phyloP scores from a whole-genome alignment of 1,140 invertebrate species.

The Hylaeus anthracinus region DNA sequence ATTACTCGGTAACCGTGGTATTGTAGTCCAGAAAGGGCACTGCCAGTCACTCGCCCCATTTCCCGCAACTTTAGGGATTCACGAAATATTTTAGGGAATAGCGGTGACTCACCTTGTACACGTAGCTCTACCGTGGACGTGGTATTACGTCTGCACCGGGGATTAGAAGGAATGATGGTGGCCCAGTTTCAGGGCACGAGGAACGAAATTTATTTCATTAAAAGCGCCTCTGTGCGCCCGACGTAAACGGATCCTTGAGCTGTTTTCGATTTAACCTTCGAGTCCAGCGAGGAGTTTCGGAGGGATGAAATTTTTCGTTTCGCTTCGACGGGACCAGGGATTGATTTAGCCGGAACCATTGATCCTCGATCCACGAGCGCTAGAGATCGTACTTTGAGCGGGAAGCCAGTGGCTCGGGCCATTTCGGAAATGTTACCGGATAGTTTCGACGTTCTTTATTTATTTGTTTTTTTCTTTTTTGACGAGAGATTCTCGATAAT shows the following conservation, averaged over 20 bases:
- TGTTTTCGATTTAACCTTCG: conserved; percentile 42
- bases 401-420: background rate
- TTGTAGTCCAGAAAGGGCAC: no score
- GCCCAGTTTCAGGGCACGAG: conserved; percentile 31
- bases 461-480: background rate
- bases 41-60: background rate
- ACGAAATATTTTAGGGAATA: conserved; percentile 3
- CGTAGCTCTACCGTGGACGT: background rate
- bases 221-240: conserved; percentile 25
- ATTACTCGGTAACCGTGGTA: no score
- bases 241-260: conserved; percentile 42
- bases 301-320: conserved; percentile 40
- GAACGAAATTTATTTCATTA: conserved; percentile 49
- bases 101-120: background rate
- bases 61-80: conserved; percentile 3
- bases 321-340: conserved; percentile 1
- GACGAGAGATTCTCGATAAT: background rate
- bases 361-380: background rate
- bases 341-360: conserved; percentile 8
- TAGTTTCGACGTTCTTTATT: background rate
- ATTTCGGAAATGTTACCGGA: background rate
- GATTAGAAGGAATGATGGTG: conserved; percentile 32
- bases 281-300: background rate
- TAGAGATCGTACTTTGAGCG: background rate
- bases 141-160: conserved; percentile 9